Base-by-base conservation (phyloP, 2,113 vertebrate genomes). In the Emydura subglobosa region DNA sequence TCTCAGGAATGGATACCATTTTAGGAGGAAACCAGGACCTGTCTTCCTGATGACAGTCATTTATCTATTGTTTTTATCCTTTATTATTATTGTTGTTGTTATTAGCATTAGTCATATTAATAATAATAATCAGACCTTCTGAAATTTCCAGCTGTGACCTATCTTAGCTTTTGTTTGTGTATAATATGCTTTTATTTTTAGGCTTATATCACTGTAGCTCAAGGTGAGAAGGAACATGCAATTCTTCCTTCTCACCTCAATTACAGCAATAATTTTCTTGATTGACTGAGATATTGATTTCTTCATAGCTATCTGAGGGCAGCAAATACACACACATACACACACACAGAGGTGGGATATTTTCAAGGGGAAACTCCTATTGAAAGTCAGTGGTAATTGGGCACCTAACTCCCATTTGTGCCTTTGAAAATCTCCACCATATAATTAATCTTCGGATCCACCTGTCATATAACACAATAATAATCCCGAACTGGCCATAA, bases 121-220 rank as follows among this genome's bases (percentile, higher is more conserved):
- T 53, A 13, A 51, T 51, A 51, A 51, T 88, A 95, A 96, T 90
- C 92, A 89, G 53, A 54, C 53, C 1, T 85, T 90, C 54, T 57
- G 3, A 94, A 93, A 47, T 92, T 97, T 96, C 86, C 87, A 91
- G 51, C 80, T 96, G 92, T 90, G 95, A 95, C 96, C 92, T 97
- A n/a, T 68, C 87, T 81, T 91, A 93, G 51, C 92, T 97, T 94
- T 97, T 96, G 83, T 85, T 97, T 98, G 31, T 34, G 61, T 34
- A 68, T 22, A n/a, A 39, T 72, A 72, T 93, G 53, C 92, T 97
- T 94, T 97, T 96, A 85, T 85, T 98, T 98, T 97, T 96, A 96
- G 88, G 85, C 81, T 19, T 9, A 1, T 83, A 87, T 82, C 86
- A 51, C 42, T 89, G 82, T 82, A 93, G 59, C 17, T 79, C 86